Base-by-base conservation (phyloP, 2,113 vertebrate species). In the Clinocottus analis region DNA sequence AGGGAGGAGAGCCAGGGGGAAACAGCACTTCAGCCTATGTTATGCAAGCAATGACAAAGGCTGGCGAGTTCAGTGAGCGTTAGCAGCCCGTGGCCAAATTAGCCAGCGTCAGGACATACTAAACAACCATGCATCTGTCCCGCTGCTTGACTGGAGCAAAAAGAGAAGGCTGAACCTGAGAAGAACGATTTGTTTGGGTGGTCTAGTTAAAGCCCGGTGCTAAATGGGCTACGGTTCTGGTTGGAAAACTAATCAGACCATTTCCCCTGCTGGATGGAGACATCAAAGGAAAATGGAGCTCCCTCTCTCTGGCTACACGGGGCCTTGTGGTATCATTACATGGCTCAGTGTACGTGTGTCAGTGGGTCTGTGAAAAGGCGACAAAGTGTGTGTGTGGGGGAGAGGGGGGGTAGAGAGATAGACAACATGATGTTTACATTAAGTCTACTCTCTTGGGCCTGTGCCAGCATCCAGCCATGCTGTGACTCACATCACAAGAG, bases 201-300 rank as follows among this genome's bases (percentile, higher is more conserved):
- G 92, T 92, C 88, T 89, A 76, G 87, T 90, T 88, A 88, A 90
- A 90, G 89, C 84, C 68, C 19, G 37, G 77, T 62, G 82, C 91
- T 93, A 92, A 94, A 92, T 86, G 84, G 83, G 73, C 85, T 77
- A 78, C 31, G 19, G 65, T 87, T 91, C 85, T 86, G 90, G 85
- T 90, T 84, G 79, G 88, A 93, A 93, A 92, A 86, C 82, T 92
- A 93, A 93, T 87, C 84, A 92, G 89, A 71, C 82, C 76, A 84
- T 88, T 89, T 70, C 65, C 80, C 87, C 86, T 87, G 69, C 73
- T 92, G 90, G 83, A 93, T 88, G 79, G 81, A 90, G 77, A 94
- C 90, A 92, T 94, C 90, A 93, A 92, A 93, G 88, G 65, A 67
- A 76, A 79, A 64, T 41, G 77, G 79, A 84, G 79, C 85, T 89